Conservation (phyloP, 2,888 invertebrate species). For the Polymixis flavicincta region DNA sequence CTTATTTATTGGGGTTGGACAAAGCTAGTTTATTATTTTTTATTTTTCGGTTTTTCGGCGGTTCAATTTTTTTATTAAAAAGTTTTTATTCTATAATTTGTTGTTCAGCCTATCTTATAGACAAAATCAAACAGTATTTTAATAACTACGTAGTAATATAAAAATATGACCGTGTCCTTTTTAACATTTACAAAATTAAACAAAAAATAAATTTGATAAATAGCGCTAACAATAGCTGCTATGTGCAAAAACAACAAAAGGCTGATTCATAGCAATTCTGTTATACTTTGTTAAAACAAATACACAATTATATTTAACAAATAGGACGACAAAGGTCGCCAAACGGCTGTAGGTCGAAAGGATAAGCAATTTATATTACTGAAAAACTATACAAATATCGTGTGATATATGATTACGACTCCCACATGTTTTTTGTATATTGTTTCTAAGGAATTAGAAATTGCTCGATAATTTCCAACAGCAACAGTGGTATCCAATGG, state of each 20-base stretch:
- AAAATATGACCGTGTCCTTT: neutral
- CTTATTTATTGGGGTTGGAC: no score
- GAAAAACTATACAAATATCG: conserved; percentile 40
- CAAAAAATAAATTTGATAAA: conserved; percentile 36
- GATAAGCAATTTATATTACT: conserved; percentile 47
- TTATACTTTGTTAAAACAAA: conserved; percentile 55
- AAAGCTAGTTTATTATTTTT: no score
- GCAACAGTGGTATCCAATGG: no score
- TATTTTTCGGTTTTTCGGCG: no score
- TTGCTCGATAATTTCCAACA: no score
- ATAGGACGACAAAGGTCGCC: conserved; percentile 50
- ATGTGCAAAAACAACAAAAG: conserved; percentile 40
- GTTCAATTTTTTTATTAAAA: no score
- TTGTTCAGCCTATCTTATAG: neutral
- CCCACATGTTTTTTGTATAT: conserved; percentile 31
- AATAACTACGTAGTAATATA: neutral
- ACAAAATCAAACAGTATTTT: neutral
- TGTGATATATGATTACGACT: conserved; percentile 8
- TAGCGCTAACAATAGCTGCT: conserved; percentile 34
- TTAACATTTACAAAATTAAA: conserved; percentile 27
- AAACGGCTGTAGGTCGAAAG: conserved; percentile 45
- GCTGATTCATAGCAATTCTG: conserved; percentile 50
- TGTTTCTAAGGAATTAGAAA: conserved; percentile 5
- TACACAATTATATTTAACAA: conserved; percentile 41
- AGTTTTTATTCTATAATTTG: no score